A percentile compares a stretch with the other conserved stretches of the same genome.
Evolutionary conservation across 2,113 vertebrate genomes (phyloP).

Genomic region (Tychaedon coryphoeus): DNA sequence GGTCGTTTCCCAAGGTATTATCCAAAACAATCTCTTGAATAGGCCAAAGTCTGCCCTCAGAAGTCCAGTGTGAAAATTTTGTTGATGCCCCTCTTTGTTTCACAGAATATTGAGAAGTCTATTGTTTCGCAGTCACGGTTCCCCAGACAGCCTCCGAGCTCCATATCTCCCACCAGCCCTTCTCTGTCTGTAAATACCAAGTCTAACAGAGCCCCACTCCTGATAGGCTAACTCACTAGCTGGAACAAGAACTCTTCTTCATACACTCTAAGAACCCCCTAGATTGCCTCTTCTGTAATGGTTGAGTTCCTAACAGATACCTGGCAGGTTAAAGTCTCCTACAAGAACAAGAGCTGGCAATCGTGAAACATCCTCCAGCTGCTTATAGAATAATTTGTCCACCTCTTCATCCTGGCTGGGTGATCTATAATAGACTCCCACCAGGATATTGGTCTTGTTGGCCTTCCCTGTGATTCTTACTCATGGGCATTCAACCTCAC

Average conservation of each 20-base stretch:
- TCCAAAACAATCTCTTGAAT: not conserved
- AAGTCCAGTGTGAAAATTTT: not conserved
- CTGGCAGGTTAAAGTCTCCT: not conserved
- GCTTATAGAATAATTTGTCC: not conserved
- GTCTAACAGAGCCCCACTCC: not conserved
- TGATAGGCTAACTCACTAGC: no score
- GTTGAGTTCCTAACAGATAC: not conserved
- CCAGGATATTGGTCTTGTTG: not conserved
- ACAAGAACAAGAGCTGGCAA: not conserved
- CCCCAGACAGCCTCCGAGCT: not conserved
- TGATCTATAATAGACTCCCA: not conserved
- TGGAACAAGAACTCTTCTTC: no score
- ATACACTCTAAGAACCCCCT: no score
- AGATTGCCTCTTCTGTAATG: not conserved
- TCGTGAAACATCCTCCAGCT: not conserved
- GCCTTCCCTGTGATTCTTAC: no score
- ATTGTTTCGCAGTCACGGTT: not conserved
- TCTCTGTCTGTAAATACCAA: not conserved
- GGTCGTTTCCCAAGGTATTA: not conserved
- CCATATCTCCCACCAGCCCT: not conserved
- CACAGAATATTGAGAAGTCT: not conserved
- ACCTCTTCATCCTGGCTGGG: not conserved
- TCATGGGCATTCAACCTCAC: not conserved
- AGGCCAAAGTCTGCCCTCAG: not conserved
- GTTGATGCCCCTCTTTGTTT: not conserved